phyloP scores from a whole-genome alignment of 2,113 vertebrate species.

The Triplophysa rosa region DNA sequence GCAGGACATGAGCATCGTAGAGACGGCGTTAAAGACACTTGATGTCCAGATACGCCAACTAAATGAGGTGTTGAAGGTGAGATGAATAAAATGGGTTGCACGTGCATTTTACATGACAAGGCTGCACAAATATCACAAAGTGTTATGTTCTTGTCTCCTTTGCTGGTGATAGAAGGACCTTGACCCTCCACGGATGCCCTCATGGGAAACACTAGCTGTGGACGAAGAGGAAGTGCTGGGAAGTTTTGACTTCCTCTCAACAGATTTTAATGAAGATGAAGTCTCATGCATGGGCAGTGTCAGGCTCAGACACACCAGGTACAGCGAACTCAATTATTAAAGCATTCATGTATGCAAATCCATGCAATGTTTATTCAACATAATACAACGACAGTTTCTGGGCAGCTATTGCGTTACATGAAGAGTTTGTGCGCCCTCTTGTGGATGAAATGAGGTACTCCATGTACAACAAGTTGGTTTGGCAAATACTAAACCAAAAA shows the following conservation, averaged over 20 bases:
- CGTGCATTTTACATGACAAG: too few relatives aligned
- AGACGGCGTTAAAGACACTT: constrained; percentile 71
- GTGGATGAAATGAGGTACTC: too few relatives aligned
- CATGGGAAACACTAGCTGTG: constrained; percentile 84
- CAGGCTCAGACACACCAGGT: constrained; percentile 81
- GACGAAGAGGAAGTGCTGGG: constrained; percentile 89
- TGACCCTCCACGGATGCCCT: constrained; percentile 67
- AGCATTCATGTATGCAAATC: too few relatives aligned
- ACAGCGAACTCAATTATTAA: neutral
- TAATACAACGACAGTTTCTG: too few relatives aligned
- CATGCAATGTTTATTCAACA: too few relatives aligned
- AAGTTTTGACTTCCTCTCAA: constrained; percentile 89
- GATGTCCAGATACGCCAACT: constrained; percentile 77
- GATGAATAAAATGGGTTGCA: neutral
- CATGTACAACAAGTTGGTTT: too few relatives aligned
- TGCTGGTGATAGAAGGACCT: constrained; percentile 67
- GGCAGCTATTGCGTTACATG: too few relatives aligned
- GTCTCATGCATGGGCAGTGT: constrained; percentile 79
- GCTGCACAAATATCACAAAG: too few relatives aligned
- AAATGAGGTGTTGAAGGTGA: constrained; percentile 82
- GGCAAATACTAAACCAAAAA: too few relatives aligned
- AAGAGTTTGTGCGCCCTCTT: too few relatives aligned
- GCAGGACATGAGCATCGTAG: constrained; percentile 9
- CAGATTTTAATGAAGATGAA: constrained; percentile 81
- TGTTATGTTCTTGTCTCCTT: neutral